Percentiles rank a stretch among this genome's conserved stretches.
Conservation (phyloP, 2,113 vertebrate species). For the Archilochus colubris region DNA sequence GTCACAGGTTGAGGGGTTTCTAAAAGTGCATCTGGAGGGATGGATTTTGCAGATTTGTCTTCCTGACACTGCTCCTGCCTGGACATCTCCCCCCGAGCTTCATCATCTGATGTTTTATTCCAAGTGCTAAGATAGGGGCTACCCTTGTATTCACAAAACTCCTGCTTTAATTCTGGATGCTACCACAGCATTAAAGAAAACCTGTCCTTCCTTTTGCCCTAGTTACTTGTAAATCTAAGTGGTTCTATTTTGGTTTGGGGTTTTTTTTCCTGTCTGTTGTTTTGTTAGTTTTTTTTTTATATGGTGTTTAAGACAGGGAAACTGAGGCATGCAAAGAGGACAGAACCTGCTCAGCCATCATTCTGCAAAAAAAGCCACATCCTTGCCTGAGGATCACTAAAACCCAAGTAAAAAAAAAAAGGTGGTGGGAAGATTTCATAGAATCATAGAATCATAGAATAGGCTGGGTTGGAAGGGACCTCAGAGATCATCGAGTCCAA, state of each 20-base stretch:
- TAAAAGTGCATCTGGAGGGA: neutral
- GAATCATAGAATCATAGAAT: too few relatives aligned
- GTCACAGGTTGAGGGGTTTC: neutral
- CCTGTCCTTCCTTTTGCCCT: neutral
- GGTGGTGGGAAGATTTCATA: neutral
- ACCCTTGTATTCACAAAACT: neutral
- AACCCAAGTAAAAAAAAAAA: neutral
- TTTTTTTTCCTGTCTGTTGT: too few relatives aligned
- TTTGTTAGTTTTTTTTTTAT: neutral
- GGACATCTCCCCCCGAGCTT: accelerated
- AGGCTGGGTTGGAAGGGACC: too few relatives aligned
- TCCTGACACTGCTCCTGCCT: too few relatives aligned
- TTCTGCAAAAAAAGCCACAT: neutral
- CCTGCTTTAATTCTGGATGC: neutral
- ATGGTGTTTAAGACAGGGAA: neutral
- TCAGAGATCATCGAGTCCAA: too few relatives aligned
- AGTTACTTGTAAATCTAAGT: neutral
- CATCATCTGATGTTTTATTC: neutral
- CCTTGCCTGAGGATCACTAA: neutral
- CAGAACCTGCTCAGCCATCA: neutral
- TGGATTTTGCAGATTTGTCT: neutral
- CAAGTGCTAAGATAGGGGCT: neutral
- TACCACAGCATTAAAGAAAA: neutral
- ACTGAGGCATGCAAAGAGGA: neutral
- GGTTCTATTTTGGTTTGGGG: neutral